These are phyloP conservation scores for Holothuria leucospilota DNA, from an alignment of 53 echinoderm and acorn worm genomes.

Conservation along the genomic window DNA sequence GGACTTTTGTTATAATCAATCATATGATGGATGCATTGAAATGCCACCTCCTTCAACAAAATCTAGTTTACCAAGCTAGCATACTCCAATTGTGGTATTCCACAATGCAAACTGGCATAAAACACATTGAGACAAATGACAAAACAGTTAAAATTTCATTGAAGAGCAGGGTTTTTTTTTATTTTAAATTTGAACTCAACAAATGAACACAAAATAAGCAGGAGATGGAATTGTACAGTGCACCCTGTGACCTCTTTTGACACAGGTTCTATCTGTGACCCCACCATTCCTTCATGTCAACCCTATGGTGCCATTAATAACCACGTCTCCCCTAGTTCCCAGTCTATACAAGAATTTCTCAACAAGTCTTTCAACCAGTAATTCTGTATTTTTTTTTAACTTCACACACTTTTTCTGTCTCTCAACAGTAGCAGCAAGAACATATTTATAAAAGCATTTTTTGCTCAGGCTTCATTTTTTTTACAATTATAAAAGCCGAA, in stretches of 20 bases:
- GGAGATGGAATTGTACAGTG: constrained; percentile 27
- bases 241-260: constrained; percentile 25
- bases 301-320: constrained; percentile 15
- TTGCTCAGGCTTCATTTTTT: constrained; percentile 44
- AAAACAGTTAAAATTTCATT: neutral
- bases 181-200: constrained; percentile 38
- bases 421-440: constrained; percentile 61
- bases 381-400: constrained; percentile 43
- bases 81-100: too few relatives aligned
- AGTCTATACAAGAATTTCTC: constrained; percentile 25
- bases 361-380: constrained; percentile 4
- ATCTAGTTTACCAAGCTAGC: too few relatives aligned
- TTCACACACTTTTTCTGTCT: constrained; percentile 56
- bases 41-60: too few relatives aligned
- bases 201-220: constrained; percentile 44
- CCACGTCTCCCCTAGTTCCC: constrained; percentile 3
- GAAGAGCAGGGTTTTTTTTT: constrained; percentile 33
- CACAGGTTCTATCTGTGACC: constrained; percentile 31
- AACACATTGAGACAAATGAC: too few relatives aligned
- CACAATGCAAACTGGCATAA: too few relatives aligned
- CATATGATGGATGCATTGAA: too few relatives aligned
- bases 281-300: constrained; percentile 1
- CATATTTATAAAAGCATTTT: constrained; percentile 55
- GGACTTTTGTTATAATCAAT: too few relatives aligned
- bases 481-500: constrained; percentile 37